Evolutionary conservation across 2,888 invertebrate species (phyloP).

Genomic region (Scaptomyza parva): DNA sequence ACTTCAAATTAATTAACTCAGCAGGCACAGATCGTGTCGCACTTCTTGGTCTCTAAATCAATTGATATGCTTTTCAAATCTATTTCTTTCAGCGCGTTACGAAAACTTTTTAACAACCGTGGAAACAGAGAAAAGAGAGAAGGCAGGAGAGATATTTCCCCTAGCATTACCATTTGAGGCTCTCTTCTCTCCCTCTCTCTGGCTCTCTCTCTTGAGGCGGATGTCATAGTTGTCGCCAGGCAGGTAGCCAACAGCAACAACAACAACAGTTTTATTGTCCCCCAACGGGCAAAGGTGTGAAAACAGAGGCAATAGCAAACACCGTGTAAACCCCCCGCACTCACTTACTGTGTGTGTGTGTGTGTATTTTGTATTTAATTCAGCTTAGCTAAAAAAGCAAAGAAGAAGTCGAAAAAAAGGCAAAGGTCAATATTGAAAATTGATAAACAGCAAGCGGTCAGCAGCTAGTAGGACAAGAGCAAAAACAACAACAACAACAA

Average conservation of each 20-base stretch:
- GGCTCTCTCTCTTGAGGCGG: constrained; percentile 14
- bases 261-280: constrained; percentile 17
- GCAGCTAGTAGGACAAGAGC: constrained; percentile 16
- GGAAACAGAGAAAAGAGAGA: background rate
- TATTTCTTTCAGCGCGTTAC: constrained; percentile 32
- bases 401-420: constrained; percentile 50
- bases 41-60: constrained; percentile 49
- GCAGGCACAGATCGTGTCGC: constrained; percentile 44
- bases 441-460: constrained; percentile 65
- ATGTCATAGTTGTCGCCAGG: constrained; percentile 38
- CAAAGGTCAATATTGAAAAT: constrained; percentile 80
- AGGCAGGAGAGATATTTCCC: background rate
- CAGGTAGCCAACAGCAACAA: constrained; percentile 37
- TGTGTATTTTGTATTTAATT: constrained; percentile 62
- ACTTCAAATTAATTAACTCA: constrained; percentile 61
- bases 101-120: constrained; percentile 20
- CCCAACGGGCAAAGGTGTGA: constrained; percentile 60
- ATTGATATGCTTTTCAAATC: constrained; percentile 51
- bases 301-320: constrained; percentile 50
- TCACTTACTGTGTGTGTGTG: background rate
- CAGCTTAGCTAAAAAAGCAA: constrained; percentile 55
- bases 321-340: constrained; percentile 32
- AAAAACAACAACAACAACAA: constrained; percentile 24
- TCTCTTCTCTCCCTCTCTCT: constrained; percentile 7
- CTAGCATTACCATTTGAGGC: constrained; percentile 49